A percentile compares a stretch with the other conserved stretches of the same genome.
Evolutionary conservation across 2,113 vertebrate species (phyloP).

Genomic region (Chrysochloris asiatica): DNA sequence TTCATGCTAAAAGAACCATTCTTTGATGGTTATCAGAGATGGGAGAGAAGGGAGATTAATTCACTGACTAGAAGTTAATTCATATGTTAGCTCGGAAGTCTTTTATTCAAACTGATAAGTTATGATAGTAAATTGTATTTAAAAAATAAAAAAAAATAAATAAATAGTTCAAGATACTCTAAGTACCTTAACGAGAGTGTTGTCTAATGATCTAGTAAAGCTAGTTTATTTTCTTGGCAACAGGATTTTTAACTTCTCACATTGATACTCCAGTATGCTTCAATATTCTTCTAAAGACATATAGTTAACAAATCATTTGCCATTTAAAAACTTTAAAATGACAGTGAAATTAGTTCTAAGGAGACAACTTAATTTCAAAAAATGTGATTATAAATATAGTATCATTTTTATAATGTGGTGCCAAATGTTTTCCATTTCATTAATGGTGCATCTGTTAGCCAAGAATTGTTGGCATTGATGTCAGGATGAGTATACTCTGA

Average conservation of each 20-base stretch:
- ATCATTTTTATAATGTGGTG: neutral
- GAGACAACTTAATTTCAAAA: too few relatives aligned
- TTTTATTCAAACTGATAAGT: neutral
- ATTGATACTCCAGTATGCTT: neutral
- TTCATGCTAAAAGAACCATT: too few relatives aligned
- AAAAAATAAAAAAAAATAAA: too few relatives aligned
- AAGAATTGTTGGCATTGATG: too few relatives aligned
- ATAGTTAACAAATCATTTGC: too few relatives aligned
- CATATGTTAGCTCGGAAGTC: too few relatives aligned
- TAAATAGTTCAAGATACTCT: too few relatives aligned
- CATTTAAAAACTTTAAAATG: neutral
- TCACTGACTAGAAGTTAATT: too few relatives aligned
- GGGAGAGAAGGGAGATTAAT: too few relatives aligned
- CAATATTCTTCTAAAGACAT: neutral
- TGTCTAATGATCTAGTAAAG: constrained; percentile 7
- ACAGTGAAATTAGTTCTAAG: neutral
- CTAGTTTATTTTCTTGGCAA: neutral
- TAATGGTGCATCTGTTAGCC: neutral
- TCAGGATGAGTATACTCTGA: too few relatives aligned
- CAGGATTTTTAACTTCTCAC: neutral
- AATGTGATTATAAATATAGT: neutral
- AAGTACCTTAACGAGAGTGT: too few relatives aligned
- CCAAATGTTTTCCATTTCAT: neutral
- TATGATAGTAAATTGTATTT: neutral
- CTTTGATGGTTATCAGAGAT: too few relatives aligned